Conservation (phyloP, 2,113 vertebrate species). For the Myocastor coypus region DNA sequence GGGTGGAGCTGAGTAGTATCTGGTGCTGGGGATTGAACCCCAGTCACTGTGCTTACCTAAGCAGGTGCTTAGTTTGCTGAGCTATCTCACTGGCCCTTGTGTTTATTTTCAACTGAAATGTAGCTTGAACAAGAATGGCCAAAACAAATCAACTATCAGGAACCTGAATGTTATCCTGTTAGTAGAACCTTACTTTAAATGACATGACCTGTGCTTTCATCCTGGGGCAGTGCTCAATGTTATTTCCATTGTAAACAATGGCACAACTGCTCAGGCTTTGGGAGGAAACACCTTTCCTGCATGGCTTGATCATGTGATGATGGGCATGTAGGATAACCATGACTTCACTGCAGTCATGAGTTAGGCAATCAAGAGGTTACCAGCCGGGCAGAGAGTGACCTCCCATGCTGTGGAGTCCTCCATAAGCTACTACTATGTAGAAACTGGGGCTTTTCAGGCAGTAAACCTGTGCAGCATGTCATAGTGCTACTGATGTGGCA, state of each 20-base stretch:
- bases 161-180: slow-evolving; percentile 71
- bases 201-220: slow-evolving; percentile 56
- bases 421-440: background rate
- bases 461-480: background rate
- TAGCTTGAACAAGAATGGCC: slow-evolving; percentile 21
- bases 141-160: slow-evolving; percentile 12
- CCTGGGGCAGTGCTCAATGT: slow-evolving; percentile 5
- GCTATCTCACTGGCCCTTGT: background rate
- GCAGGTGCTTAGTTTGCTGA: too few species aligned
- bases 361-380: slow-evolving; percentile 68
- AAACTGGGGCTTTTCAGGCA: background rate
- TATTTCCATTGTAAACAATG: slow-evolving; percentile 78
- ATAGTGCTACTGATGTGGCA: background rate
- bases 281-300: slow-evolving; percentile 82
- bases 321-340: slow-evolving; percentile 63
- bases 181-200: slow-evolving; percentile 67
- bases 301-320: slow-evolving; percentile 67
- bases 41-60: too few species aligned
- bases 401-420: slow-evolving; percentile 1
- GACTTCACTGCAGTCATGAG: slow-evolving; percentile 66
- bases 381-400: background rate
- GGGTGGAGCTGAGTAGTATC: too few species aligned
- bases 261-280: slow-evolving; percentile 46
- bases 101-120: slow-evolving; percentile 10
- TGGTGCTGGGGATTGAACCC: too few species aligned